Evolutionary conservation across 2,797 vertebrate genomes (phyloP).

Genomic region (Moxostoma hubbsi): DNA sequence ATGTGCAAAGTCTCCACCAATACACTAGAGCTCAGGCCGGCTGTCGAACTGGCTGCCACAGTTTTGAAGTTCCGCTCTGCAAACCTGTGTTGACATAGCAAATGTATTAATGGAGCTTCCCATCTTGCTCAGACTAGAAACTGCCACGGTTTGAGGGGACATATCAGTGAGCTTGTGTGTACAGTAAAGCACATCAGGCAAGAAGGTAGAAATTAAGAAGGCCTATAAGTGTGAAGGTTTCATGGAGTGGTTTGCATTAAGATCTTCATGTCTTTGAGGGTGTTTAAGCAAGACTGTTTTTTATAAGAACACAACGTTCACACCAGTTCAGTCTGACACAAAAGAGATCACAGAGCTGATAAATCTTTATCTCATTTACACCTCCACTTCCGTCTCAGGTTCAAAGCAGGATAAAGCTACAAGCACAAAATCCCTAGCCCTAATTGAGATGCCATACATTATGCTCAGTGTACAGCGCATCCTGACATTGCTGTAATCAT

Average conservation of each 20-base stretch:
- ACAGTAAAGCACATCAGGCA: background rate
- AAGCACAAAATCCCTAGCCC: background rate
- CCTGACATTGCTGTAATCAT: conserved; percentile 48
- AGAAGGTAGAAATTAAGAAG: background rate
- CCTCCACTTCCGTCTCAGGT: conserved; percentile 3
- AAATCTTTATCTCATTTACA: conserved; percentile 25
- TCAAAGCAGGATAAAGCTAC: conserved; percentile 16
- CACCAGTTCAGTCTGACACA: conserved; percentile 1
- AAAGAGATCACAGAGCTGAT: conserved; percentile 21
- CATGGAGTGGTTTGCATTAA: background rate
- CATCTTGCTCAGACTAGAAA: conserved; percentile 29
- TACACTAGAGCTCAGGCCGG: conserved; percentile 76
- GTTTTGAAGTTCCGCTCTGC: conserved; percentile 45
- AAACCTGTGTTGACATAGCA: conserved; percentile 57
- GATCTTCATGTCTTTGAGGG: background rate
- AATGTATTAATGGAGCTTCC: conserved; percentile 1
- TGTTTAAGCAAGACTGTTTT: background rate
- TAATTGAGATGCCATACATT: conserved; percentile 39
- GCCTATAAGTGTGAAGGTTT: background rate
- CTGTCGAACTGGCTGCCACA: conserved; percentile 63
- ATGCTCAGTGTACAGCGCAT: conserved; percentile 13
- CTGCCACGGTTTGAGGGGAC: conserved; percentile 16
- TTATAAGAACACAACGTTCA: background rate
- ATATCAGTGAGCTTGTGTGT: conserved; percentile 19
- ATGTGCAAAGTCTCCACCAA: conserved; percentile 75